These are phyloP conservation scores for Caenorhabditis sulstoni DNA, from an alignment of 2,888 invertebrate genomes.

Conservation along the genomic window DNA sequence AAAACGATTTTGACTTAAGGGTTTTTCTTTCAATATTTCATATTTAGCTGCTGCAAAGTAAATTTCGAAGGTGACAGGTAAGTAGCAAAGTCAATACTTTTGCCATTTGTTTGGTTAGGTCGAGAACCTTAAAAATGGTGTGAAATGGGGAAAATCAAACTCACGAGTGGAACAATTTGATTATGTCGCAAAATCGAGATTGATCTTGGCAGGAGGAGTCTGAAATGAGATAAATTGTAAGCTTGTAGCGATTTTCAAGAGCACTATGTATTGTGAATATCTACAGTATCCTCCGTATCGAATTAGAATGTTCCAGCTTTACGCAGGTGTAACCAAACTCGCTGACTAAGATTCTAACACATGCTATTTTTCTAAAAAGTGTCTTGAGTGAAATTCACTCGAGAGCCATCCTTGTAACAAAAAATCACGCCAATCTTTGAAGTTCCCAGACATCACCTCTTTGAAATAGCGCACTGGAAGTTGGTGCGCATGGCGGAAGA, in stretches of 20 bases:
- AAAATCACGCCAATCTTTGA: no score
- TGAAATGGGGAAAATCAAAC: slow-evolving; percentile 53
- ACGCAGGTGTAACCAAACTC: no score
- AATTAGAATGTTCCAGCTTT: no score
- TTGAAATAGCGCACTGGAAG: slow-evolving; percentile 59
- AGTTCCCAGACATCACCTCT: slow-evolving; percentile 57
- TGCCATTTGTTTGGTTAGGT: slow-evolving; percentile 3
- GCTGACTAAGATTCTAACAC: no score
- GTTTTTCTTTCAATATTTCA: no score
- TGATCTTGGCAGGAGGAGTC: slow-evolving; percentile 75
- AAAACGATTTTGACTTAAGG: no score
- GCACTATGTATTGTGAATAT: no score
- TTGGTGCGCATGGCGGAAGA: slow-evolving; percentile 66
- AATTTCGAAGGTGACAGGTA: slow-evolving; percentile 25
- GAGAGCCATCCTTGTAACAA: no score
- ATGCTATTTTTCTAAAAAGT: no score
- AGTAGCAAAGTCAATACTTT: slow-evolving; percentile 45
- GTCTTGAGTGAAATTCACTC: no score
- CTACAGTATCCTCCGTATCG: no score
- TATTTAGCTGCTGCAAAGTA: background rate
- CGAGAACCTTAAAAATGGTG: slow-evolving; percentile 1
- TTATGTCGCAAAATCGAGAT: slow-evolving; percentile 79
- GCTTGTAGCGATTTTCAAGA: no score
- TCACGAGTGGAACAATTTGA: slow-evolving; percentile 79
- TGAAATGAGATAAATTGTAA: slow-evolving; percentile 45